Evolutionary conservation across 92 coral and sea anemone species (phyloP), one percentile per base, ranked within the genome.

Genomic region (Heteractis magnifica): DNA sequence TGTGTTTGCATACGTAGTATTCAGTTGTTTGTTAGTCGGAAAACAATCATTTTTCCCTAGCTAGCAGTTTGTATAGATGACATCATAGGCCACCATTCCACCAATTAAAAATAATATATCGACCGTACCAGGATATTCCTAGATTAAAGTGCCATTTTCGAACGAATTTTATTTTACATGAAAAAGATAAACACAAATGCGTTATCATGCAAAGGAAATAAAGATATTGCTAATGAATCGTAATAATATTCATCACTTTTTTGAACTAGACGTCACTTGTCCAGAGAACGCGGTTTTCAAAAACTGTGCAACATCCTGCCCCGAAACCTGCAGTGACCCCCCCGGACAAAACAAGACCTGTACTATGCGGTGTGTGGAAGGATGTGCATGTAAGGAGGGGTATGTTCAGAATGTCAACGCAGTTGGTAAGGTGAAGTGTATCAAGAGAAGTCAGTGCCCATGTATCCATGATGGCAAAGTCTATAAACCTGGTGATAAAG

Each of bases 291-390:
- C 83, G 12, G 87, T 84, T 18, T 90, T 83, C 88, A 90, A 87
- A 85, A 72, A 86, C 68, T 90, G 95, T 79, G 90, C 84, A 49
- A 80, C 93, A 58, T 89, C 93, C 8, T 92, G 93, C 72, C 93
- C 91, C 13, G 82, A 78, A 59, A 87, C 93, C 53, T 92, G 95
- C 70, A 83, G 76, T 59, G 89, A 81, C 78, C 89, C 90, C 79
- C 90, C 89, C 65, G 93, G 85, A 21, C 84, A 77, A 56, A 85
- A 87, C 73, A 79, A 87, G 12, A 83, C 85, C 48, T 92, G 95
- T 58, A 84, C 86, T 75, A 90, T 92, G 91, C 86, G 90, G 7
- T 92, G 95, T 65, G 91, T 89, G 49, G 95, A 92, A 82, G 95
- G 95, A 7, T 92, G 95, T 73, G 89, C 90, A 77, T 92, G 95